Base-by-base conservation (phyloP, 2,888 invertebrate genomes). In the Agrenia bidenticulata region DNA sequence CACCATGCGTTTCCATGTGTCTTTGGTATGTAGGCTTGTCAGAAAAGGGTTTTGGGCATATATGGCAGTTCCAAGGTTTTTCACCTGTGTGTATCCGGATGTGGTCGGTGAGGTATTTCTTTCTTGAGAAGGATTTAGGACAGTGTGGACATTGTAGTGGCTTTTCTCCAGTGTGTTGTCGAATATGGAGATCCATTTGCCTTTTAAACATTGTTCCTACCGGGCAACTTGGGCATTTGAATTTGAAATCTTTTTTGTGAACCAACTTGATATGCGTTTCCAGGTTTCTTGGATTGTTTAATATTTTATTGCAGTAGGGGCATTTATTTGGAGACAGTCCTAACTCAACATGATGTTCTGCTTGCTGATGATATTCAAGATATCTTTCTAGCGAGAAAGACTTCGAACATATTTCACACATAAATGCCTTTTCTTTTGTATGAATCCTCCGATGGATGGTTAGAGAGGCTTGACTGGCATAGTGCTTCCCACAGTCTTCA, bases 1-100 rank as follows among this genome's bases (percentile, higher is more conserved):
- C 51, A 15, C 66, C 61, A 24, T 69, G 69, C n/a, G 24, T 62
- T 51, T 69, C 66, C 15, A 64, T 19, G 24, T 69, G 69, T 37
- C 69, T 32, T 15, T 57, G 57, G 27, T 53, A 69, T 0, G 69
- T 69, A 1, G 69, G 64, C 24, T 50, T 64, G 24, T 69, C 69
- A 0, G 66, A 61, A 58, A 66, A 69, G n/a, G 49, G 45, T 41
- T 62, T 69, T 13, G 32, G 59, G 39, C 69, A 69, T 9, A 26
- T 2, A 17, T 19, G 9, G 51, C 69, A 69, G 24, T 66, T 69
- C 17, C 41, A 69, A 2, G 69, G 69, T 21, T 68, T 27, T 11
- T 27, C 32, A 39, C 61, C 63, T 5, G 67, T 67, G 24, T 67
- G 67, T 0, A 49, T 11, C 17, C 64, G 24, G 17, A 62, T 21